Base-by-base conservation (phyloP, 2,797 vertebrate genomes). In the Eulemur coronatus region DNA sequence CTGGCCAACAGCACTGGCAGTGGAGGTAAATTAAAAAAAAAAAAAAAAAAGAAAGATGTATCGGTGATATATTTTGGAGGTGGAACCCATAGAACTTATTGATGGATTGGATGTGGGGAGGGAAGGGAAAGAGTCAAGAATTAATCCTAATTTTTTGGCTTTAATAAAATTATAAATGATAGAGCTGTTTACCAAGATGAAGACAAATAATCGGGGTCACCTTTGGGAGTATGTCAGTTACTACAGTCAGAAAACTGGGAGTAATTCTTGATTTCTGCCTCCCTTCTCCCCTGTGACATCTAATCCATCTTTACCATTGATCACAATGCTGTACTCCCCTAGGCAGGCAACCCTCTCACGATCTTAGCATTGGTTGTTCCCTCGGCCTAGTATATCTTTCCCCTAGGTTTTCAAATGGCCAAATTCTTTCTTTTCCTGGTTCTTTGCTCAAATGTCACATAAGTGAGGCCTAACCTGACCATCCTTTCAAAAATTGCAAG, bases 91-190 rank as follows among this genome's bases (percentile, higher is more conserved):
- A 78, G 52, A 61, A 67, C 41, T 78, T 78, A 70, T 24, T 93
- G 87, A 93, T 59, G 12, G 13, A 67, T 5, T 95, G 41, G 50
- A 55, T 82, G 48, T 33, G 28, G 14, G 28, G 41, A 95, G 28
- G 86, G 20, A 48, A 26, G n/a, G 20, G 11, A 82, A 93, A 57
- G 50, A 93, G 57, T 79, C 8, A 90, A 63, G 52, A 84, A 69
- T 90, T 89, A 61, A 86, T 92, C 84, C 57, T 69, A 57, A 91
- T 26, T n/a, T 84, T 89, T 84, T 82, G 69, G 70, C 24, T 89
- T 97, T 89, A 70, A 95, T 85, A 81, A 70, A 96, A 92, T 92
- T 67, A 92, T 82, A 92, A 94, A 95, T 86, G 28, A 92, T n/a
- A 0, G 52, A 67, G 20, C 5, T 92, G 43, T 65, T 89, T 86